phyloP scores from a whole-genome alignment of 1,140 invertebrate species.

The Tetramorium simillimum region DNA sequence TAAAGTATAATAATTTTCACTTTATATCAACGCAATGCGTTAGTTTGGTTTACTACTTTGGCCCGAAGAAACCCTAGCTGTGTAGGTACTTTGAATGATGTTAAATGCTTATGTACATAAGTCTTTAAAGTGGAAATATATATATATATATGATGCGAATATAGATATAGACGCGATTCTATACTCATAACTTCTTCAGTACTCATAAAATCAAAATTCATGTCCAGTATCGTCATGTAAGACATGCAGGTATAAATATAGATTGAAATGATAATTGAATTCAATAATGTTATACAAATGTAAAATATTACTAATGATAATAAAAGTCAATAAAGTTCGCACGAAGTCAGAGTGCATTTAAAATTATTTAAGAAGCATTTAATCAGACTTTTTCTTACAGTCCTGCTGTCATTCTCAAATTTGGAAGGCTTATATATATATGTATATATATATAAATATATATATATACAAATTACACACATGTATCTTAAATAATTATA shows the following conservation, averaged over 20 bases:
- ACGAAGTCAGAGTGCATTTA: background rate
- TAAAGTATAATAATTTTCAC: conserved; percentile 51
- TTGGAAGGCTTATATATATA: conserved; percentile 17
- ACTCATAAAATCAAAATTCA: conserved; percentile 13
- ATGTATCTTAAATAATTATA: conserved; percentile 13
- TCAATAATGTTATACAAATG: background rate
- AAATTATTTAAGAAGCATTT: conserved; percentile 36
- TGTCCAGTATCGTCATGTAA: background rate
- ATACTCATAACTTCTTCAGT: background rate
- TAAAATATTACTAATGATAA: background rate
- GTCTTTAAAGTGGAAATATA: conserved; percentile 46
- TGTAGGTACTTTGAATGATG: conserved; percentile 60
- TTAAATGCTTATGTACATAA: conserved; percentile 64
- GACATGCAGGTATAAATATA: conserved; percentile 16
- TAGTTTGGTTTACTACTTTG: conserved; percentile 72
- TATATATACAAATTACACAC: background rate
- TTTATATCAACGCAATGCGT: conserved; percentile 48
- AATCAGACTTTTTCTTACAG: conserved; percentile 21
- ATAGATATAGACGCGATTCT: no score
- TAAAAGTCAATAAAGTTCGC: background rate
- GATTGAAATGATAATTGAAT: background rate
- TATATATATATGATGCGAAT: conserved; percentile 15
- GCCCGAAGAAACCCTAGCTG: conserved; percentile 63
- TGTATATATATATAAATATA: background rate
- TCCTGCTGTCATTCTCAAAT: conserved; percentile 9